Evolutionary conservation across 2,888 invertebrate genomes (phyloP), one percentile per base, ranked within the genome.

Genomic region (Cylindroiulus punctatus): DNA sequence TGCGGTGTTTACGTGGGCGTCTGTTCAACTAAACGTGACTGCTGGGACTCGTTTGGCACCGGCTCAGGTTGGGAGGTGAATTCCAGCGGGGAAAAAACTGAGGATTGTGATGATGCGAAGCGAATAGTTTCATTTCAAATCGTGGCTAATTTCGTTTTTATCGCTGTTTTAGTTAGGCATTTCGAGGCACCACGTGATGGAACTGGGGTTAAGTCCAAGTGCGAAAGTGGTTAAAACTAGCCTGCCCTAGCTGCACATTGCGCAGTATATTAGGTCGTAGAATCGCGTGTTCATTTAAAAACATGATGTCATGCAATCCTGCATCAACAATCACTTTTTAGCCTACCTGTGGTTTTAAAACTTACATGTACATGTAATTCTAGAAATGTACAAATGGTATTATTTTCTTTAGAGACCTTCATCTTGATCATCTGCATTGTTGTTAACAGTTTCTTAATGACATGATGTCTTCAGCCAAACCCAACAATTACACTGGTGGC

Each of bases 111-210:
- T 57, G 57, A 57, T 57, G 57, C 57, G 57, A 57, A 57, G 19
- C 57, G 57, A 57, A 57, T 57, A 14, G 57, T 57, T 57, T 22
- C 57, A 22, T 57, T 57, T 22, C 22, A 57, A 57, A 57, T 57
- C 57, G 22, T 22, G n/a, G 57, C 57, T 57, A 57, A 57, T 57
- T 57, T 57, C 57, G 57, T 57, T 57, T 57, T 57, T 57, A 57
- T 7, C 22, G 57, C 57, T 57, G 57, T 57, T 57, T 57, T 57
- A n/a, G 22, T n/a, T n/a, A n/a, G n/a, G 57, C 22, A 57, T 57
- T 57, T 57, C 22, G 5, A 57, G 57, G n/a, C 0, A 7, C 22
- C 57, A 57, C 57, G 57, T 12, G 57, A 19, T 57, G n/a, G 0
- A 57, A 22, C 57, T 22, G 57, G 22, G 57, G 57, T 57, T 57